Conservation (phyloP, 2,888 invertebrate species). For the Metacarcinus magister region DNA sequence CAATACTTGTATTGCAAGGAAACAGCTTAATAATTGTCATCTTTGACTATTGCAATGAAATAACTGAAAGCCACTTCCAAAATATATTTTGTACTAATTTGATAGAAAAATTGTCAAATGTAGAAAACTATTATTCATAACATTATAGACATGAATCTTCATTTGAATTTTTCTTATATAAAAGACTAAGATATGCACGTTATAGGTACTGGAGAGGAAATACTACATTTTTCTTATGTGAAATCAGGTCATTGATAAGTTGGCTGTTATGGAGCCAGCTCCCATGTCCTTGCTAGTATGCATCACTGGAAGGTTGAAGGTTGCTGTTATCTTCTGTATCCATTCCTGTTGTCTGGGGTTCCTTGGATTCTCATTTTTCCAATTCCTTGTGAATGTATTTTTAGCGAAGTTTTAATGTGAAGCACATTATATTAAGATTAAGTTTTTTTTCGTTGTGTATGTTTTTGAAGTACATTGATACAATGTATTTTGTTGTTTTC, state of each 20-base stretch:
- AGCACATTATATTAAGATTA: background rate
- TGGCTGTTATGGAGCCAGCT: background rate
- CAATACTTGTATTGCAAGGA: no score
- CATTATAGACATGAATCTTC: background rate
- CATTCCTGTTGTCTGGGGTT: background rate
- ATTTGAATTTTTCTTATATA: background rate
- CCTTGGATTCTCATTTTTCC: constrained; percentile 32
- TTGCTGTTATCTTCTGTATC: constrained; percentile 31
- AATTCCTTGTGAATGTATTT: constrained; percentile 37
- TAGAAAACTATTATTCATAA: background rate
- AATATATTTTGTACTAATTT: no score
- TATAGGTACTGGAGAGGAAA: background rate
- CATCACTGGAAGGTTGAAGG: background rate
- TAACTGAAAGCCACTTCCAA: no score
- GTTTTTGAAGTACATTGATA: background rate
- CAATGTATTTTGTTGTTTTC: background rate
- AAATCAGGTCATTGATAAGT: background rate
- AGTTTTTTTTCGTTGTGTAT: background rate
- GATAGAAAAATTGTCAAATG: no score
- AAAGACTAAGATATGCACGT: background rate
- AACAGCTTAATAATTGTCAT: no score
- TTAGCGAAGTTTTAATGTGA: background rate
- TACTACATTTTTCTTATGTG: background rate
- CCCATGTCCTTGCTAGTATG: background rate
- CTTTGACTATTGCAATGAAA: no score